Conservation (phyloP, 92 coral and sea anemone species). For the Siderastrea radians region DNA sequence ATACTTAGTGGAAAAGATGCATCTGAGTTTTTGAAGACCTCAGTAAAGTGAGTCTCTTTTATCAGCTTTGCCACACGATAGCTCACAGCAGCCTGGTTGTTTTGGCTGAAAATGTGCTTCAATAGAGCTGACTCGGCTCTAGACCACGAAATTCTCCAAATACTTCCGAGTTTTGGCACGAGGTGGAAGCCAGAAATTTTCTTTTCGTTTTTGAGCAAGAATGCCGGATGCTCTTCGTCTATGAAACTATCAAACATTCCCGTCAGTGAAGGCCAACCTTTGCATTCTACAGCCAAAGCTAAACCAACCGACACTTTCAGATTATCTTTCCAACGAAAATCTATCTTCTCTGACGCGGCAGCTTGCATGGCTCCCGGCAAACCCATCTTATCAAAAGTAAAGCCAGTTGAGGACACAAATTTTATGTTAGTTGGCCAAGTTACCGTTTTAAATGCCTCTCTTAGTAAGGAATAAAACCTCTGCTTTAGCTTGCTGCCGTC, state of each 20-base stretch:
- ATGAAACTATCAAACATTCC: conserved; percentile 18
- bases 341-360: conserved; percentile 34
- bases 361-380: conserved; percentile 10
- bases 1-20: background rate
- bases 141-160: conserved; percentile 48
- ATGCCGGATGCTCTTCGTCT: conserved; percentile 22
- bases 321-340: conserved; percentile 29
- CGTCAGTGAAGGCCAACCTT: conserved; percentile 29
- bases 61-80: conserved; percentile 49
- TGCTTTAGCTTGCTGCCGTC: conserved; percentile 32
- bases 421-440: conserved; percentile 30
- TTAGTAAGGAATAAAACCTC: conserved; percentile 32
- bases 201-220: background rate
- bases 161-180: conserved; percentile 8
- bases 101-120: conserved; percentile 36
- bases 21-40: background rate
- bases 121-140: conserved; percentile 23
- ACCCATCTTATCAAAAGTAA: conserved; percentile 18
- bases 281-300: conserved; percentile 33
- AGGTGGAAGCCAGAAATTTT: conserved; percentile 31
- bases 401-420: conserved; percentile 22
- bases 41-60: conserved; percentile 45
- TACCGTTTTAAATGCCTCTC: conserved; percentile 43
- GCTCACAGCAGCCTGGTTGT: conserved; percentile 20
- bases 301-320: conserved; percentile 38